Evolutionary conservation across 2,888 invertebrate species (phyloP), one percentile per base, ranked within the genome.

Genomic region (Laothoe populi): DNA sequence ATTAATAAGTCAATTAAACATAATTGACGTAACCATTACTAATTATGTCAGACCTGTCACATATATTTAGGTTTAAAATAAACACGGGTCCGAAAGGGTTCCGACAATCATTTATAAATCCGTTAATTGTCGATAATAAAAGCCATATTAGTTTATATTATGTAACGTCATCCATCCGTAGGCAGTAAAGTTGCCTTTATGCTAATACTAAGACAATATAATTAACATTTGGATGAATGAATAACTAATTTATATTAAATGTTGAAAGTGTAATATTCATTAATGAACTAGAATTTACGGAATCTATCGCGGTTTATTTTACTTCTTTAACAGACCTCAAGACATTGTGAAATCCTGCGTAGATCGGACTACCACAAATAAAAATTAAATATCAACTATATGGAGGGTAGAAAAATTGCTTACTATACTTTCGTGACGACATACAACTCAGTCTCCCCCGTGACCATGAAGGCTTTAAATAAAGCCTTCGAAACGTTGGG

Each of bases 131-230:
- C 44, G 23, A 21, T 60, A 48, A 67, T 66, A 57, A 66, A 57
- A 61, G 38, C 58, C 61, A 31, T 59, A 60, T 64, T 57, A 61
- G 65, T 57, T 48, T 59, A 42, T 57, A 68, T 64, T 66, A 64
- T 62, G 59, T 53, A 64, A 62, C 42, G 57, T 60, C 7, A 38
- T 61, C 58, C 63, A 60, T 61, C 64, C 60, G 68, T 66, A 66
- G 64, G 68, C 61, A 62, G 66, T 66, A 64, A 63, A 64, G 10
- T 61, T 60, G 40, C 46, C 49, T 63, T 65, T 65, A 68, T 65
- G 64, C 40, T 62, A 66, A 68, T 66, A 48, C n/a, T 35, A 23
- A 58, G 19, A 26, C 58, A 58, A 42, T 58, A 42, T 58, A 58
- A 58, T 58, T 58, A 58, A 58, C 38, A 58, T 58, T 42, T 58